phyloP scores from a whole-genome alignment of 2,113 vertebrate genomes.

The Bettongia penicillata region DNA sequence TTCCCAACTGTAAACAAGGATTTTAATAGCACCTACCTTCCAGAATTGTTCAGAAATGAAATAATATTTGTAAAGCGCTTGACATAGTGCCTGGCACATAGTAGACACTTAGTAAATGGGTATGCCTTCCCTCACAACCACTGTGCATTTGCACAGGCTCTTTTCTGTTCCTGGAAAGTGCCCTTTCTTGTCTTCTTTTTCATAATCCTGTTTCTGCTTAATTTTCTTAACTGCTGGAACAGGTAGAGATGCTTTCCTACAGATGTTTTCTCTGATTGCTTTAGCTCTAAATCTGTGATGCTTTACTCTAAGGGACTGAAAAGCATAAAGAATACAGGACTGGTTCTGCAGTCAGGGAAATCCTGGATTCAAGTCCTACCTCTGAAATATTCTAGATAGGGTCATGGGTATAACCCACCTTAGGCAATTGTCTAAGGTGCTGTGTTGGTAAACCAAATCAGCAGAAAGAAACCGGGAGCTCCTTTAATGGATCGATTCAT shows the following conservation, averaged over 20 bases:
- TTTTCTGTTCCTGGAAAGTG: background rate
- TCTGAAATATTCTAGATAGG: background rate
- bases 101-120: background rate
- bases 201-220: background rate
- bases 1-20: background rate
- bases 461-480: too few species aligned
- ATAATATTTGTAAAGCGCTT: background rate
- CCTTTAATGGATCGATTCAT: too few species aligned
- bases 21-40: background rate
- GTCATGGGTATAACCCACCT: too few species aligned
- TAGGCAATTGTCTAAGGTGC: too few species aligned
- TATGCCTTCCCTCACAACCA: too few species aligned
- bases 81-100: background rate
- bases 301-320: background rate
- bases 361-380: too few species aligned
- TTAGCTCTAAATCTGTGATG: too few species aligned
- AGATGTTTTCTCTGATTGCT: background rate
- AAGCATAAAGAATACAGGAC: background rate
- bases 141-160: background rate
- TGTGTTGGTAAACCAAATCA: too few species aligned
- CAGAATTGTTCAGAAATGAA: background rate
- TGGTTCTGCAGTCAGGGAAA: background rate
- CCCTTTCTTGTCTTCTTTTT: background rate
- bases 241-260: background rate
- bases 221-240: background rate